Percentiles rank a stretch among this genome's conserved stretches.
phyloP scores from a whole-genome alignment of 1,140 invertebrate species.

The Melitaea cinxia region DNA sequence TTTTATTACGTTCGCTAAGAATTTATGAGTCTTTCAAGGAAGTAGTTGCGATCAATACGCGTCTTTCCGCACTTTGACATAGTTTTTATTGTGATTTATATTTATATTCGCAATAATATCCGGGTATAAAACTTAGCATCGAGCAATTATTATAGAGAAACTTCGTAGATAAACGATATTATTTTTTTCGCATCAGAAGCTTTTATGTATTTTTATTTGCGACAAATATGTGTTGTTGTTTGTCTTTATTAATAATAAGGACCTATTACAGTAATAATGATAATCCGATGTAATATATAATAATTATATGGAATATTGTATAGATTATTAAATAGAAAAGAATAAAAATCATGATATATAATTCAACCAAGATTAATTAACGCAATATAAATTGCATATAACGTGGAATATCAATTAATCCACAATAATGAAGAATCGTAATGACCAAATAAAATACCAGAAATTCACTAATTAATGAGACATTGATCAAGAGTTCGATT shows the following conservation, averaged over 20 bases:
- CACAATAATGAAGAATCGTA: not conserved
- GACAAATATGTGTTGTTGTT: too few species aligned
- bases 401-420: not conserved
- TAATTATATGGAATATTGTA: too few species aligned
- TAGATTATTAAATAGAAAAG: too few species aligned
- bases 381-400: not conserved
- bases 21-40: conserved; percentile 48
- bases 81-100: conserved; percentile 22
- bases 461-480: not conserved
- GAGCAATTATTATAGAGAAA: conserved; percentile 3
- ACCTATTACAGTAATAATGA: too few species aligned
- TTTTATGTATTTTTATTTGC: too few species aligned
- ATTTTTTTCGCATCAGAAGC: not conserved
- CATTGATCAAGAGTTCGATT: not conserved
- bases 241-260: too few species aligned
- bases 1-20: conserved; percentile 42
- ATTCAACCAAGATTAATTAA: too few species aligned
- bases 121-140: not conserved
- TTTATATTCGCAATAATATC: conserved; percentile 12
- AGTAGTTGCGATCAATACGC: conserved; percentile 39
- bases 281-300: too few species aligned
- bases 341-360: too few species aligned
- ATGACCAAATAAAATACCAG: not conserved
- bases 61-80: conserved; percentile 32
- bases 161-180: not conserved